Conservation (phyloP, 2,888 invertebrate genomes). For the Brenthis daphne region DNA sequence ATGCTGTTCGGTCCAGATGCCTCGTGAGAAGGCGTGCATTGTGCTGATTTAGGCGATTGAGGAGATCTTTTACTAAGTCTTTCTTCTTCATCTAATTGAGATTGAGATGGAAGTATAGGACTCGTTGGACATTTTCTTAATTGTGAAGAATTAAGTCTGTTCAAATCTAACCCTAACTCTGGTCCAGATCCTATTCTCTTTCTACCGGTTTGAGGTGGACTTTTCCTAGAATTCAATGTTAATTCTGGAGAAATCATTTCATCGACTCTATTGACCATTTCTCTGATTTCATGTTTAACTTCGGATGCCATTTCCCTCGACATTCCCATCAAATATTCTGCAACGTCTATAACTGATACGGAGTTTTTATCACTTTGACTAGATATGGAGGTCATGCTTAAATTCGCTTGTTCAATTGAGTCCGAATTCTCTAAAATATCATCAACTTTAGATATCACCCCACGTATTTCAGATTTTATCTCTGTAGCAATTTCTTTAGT, state of each 20-base stretch:
- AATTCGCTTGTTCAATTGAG: slow-evolving; percentile 78
- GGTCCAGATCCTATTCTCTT: slow-evolving; percentile 72
- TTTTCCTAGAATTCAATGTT: slow-evolving; percentile 61
- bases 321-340: slow-evolving; percentile 89
- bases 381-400: slow-evolving; percentile 78
- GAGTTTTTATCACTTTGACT: slow-evolving; percentile 86
- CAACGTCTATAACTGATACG: slow-evolving; percentile 88
- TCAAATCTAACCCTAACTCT: slow-evolving; percentile 69
- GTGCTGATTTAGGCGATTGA: slow-evolving; percentile 71
- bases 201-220: slow-evolving; percentile 70
- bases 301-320: slow-evolving; percentile 90
- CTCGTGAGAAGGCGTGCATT: slow-evolving; percentile 72
- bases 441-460: slow-evolving; percentile 90
- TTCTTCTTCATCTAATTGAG: slow-evolving; percentile 67
- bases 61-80: slow-evolving; percentile 59
- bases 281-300: slow-evolving; percentile 89
- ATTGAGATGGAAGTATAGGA: slow-evolving; percentile 65
- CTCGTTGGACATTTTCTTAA: slow-evolving; percentile 76
- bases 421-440: slow-evolving; percentile 89
- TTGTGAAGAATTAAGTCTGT: slow-evolving; percentile 51
- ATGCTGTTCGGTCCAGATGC: slow-evolving; percentile 72
- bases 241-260: slow-evolving; percentile 83
- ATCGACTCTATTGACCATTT: slow-evolving; percentile 88
- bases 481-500: slow-evolving; percentile 90
- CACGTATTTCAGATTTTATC: slow-evolving; percentile 91